Base-by-base conservation (phyloP, 2,113 vertebrate genomes). In the Dasypus novemcinctus region DNA sequence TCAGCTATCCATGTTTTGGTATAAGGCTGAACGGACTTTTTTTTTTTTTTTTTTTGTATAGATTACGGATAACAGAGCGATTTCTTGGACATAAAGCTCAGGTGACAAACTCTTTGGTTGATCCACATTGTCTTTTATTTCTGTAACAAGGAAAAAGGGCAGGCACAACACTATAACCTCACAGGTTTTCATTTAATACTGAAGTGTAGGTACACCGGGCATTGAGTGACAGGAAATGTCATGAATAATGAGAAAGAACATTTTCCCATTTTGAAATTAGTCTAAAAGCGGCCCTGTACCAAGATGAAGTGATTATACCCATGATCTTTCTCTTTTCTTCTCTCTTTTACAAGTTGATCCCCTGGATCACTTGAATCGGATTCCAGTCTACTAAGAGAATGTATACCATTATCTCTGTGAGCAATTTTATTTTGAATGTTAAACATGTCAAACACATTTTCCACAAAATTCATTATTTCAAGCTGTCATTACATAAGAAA, bases 281-380 rank as follows among this genome's bases (percentile, higher is more conserved):
- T 78, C 89, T 41, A 43, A 12, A 87, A 3, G 6, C 43, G 2
- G 8, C 33, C 31, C 41, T 4, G 0, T 21, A 20, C 18, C 7
- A 69, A 41, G 5, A 14, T 90, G 1, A 5, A 2, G 33, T 15
- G 17, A 25, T 0, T 0, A 33, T 0, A 36, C 1, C 5, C 3
- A 15, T 0, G 31, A 2, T 7, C 9, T 27, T 38, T 12, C 10
- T 12, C 2, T n/a, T 49, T 25, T 90, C 52, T 59, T 17, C 10
- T 21, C 1, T 75, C 18, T 54, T 86, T 52, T 38, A 61, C 38
- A 69, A 80, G 13, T 5, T 25, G 7, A 7, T 68, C 29, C 7
- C 3, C 29, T 61, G 57, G 10, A 2, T 54, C 4, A 2, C 79
- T 71, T 33, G 69, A 89, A 25, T 52, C 6, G 43, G 71, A 95